A percentile compares a stretch with the other conserved stretches of the same genome.
phyloP scores from a whole-genome alignment of 2,888 invertebrate genomes.

The Tenthredo amoena region DNA sequence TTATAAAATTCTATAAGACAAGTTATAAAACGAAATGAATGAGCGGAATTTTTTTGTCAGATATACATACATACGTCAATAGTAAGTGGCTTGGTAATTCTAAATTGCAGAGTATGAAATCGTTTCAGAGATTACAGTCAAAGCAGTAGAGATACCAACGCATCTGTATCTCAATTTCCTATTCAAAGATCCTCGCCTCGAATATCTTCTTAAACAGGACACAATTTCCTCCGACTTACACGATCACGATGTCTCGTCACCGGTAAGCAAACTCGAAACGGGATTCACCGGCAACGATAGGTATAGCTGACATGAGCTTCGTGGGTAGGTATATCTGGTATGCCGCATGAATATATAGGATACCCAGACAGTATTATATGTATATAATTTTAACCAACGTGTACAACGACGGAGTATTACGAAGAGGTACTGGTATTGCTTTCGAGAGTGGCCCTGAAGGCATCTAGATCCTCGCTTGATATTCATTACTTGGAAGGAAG shows the following conservation, averaged over 20 bases:
- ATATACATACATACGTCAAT: not conserved
- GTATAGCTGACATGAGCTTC: not conserved
- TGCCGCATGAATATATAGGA: slow-evolving; percentile 25
- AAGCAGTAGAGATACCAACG: not conserved
- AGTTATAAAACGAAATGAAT: not conserved
- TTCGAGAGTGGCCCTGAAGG: slow-evolving; percentile 37
- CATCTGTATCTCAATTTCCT: not conserved
- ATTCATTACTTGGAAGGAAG: slow-evolving; percentile 32
- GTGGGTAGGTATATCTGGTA: not conserved
- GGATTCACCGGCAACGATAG: not conserved
- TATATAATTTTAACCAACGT: slow-evolving; percentile 39
- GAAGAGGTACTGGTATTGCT: slow-evolving; percentile 43
- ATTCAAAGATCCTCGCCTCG: not conserved
- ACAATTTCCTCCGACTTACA: slow-evolving; percentile 7
- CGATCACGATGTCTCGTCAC: not conserved
- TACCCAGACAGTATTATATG: slow-evolving; percentile 34
- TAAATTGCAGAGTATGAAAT: not conserved
- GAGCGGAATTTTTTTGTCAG: not conserved
- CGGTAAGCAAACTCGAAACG: slow-evolving; percentile 7
- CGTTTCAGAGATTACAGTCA: not conserved
- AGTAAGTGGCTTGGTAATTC: not conserved
- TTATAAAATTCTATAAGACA: not conserved
- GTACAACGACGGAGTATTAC: slow-evolving; percentile 36
- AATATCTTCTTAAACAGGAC: not conserved
- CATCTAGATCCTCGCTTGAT: slow-evolving; percentile 42